Evolutionary conservation across 2,888 invertebrate species (phyloP).

Genomic region (Epistrophella euchroma): DNA sequence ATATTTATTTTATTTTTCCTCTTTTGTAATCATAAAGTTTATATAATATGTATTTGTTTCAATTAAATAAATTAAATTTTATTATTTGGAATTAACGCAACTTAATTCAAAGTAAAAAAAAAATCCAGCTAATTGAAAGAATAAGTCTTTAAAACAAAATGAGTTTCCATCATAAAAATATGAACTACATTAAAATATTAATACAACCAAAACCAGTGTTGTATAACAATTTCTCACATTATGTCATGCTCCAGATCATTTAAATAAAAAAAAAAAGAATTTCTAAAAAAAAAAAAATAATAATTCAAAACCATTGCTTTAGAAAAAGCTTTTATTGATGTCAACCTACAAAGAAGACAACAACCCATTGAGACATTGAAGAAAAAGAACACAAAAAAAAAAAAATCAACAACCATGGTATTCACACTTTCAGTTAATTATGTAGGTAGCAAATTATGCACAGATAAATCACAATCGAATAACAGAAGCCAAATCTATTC

Average conservation of each 20-base stretch:
- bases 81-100: no score
- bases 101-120: no score
- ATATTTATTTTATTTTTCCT: no score
- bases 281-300: neutral
- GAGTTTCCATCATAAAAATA: no score
- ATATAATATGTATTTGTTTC: no score
- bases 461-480: conserved; percentile 22
- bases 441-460: conserved; percentile 26
- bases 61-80: no score
- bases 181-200: neutral
- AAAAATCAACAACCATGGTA: neutral
- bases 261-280: neutral
- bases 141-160: no score
- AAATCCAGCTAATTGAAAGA: no score
- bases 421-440: neutral
- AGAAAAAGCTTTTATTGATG: conserved; percentile 13
- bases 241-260: conserved; percentile 7
- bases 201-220: neutral
- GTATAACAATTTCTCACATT: conserved; percentile 7
- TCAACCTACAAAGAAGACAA: conserved; percentile 24
- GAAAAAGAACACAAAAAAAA: neutral
- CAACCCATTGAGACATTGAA: conserved; percentile 4
- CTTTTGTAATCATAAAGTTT: no score
- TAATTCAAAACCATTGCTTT: neutral
- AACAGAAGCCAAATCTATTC: conserved; percentile 30